Conservation (phyloP, 2,113 vertebrate genomes). For the Megalops atlanticus region DNA sequence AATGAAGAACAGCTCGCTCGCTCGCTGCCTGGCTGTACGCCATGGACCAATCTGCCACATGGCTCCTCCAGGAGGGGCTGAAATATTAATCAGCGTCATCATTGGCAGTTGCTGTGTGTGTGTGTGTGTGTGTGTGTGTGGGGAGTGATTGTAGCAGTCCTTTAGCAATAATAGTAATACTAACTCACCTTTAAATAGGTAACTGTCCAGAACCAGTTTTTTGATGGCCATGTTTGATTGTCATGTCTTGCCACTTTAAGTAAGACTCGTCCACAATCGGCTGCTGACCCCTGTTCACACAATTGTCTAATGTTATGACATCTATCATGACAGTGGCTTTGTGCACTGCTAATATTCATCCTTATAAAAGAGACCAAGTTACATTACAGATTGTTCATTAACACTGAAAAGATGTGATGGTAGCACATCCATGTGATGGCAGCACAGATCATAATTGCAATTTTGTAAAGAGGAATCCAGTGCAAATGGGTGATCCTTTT, state of each 20-base stretch:
- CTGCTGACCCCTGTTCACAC: neutral
- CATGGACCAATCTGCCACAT: neutral
- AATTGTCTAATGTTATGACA: neutral
- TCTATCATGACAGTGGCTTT: no score
- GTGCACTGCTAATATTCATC: neutral
- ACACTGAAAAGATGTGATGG: neutral
- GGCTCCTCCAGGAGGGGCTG: neutral
- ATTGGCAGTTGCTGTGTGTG: neutral
- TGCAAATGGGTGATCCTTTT: neutral
- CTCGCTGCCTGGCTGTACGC: neutral
- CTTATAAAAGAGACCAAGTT: neutral
- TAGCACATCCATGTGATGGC: neutral
- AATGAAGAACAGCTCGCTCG: neutral
- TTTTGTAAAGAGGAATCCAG: neutral
- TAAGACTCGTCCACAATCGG: neutral
- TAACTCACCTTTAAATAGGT: no score
- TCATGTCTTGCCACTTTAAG: neutral
- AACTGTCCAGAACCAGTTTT: neutral
- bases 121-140: neutral
- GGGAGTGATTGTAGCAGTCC: neutral
- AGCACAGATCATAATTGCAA: neutral
- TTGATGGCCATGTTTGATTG: no score
- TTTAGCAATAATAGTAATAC: no score
- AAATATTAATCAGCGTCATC: slow-evolving; percentile 13
- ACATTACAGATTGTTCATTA: neutral